Base-by-base conservation (phyloP, 1,140 invertebrate genomes). In the Pentalonia nigronervosa region DNA sequence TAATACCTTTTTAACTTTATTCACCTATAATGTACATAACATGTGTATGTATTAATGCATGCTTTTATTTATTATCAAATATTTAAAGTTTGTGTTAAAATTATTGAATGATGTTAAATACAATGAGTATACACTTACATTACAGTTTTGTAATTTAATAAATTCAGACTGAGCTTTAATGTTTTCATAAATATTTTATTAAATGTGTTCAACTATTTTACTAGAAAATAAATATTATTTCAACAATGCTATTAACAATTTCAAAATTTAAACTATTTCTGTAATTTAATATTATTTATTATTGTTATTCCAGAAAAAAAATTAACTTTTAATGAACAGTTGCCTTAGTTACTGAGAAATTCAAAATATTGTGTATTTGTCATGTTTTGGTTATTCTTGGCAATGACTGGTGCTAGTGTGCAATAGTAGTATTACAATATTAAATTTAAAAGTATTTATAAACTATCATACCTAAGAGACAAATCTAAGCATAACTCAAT, bases 21-120 rank as follows among this genome's bases (percentile, higher is more conserved):
- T 53, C 20, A 89, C 48, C 23, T 89, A 86, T n/a, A 30, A 9
- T 47, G 84, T 48, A 48, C 36, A 41, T 25, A 53, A 47, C 41
- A 34, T n/a, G n/a, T 48, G n/a, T 34, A n/a, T 56, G 45, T 11
- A 89, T 89, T 89, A 14, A 56, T n/a, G 53, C 50, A 53, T 23
- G 34, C 53, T 34, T 53, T 36, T 89, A 89, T 56, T 53, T 88
- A 88, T 88, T n/a, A n/a, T 48, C 7, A 48, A 48, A 88, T 88
- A 53, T 50, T 50, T 53, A 21, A 21, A 88, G 50, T 50, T 34
- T 20, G n/a, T 87, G 25, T 87, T 87, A 47, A 47, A 87, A 48
- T 17, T 14, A 25, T 47, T 47, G 11, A 87, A 87, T 87, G 14
- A 48, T 87, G 25, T 87, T 47, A 84, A 47, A 87, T 87, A 47